Conservation (phyloP, 2,797 vertebrate genomes). For the Iguana delicatissima region DNA sequence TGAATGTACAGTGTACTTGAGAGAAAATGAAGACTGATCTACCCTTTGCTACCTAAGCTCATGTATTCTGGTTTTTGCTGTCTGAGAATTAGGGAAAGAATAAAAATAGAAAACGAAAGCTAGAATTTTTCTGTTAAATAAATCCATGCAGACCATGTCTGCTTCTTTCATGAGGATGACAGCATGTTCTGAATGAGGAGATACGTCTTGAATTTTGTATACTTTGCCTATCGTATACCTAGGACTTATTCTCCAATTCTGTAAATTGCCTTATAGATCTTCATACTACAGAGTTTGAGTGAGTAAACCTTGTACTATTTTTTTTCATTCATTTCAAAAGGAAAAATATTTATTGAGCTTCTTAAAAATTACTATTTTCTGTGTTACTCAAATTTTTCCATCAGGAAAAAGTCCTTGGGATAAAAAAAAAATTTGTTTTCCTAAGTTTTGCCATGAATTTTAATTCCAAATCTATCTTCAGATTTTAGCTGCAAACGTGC, state of each 20-base stretch:
- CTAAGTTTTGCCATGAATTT: background rate
- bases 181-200: background rate
- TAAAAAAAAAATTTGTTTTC: background rate
- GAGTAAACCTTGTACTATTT: background rate
- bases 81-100: background rate
- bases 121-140: background rate
- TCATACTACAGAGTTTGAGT: background rate
- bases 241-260: background rate
- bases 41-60: background rate
- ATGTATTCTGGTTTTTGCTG: background rate
- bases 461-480: background rate
- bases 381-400: background rate
- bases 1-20: background rate
- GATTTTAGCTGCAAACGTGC: background rate
- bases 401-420: background rate
- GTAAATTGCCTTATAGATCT: background rate
- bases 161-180: background rate
- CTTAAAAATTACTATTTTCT: no score
- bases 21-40: background rate
- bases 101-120: background rate
- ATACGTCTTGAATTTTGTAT: background rate
- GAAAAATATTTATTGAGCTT: background rate
- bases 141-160: background rate
- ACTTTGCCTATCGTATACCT: background rate
- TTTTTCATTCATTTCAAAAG: background rate